These are phyloP conservation scores for Crax fasciolata DNA, from an alignment of 2,797 vertebrate genomes.

Conservation along the genomic window DNA sequence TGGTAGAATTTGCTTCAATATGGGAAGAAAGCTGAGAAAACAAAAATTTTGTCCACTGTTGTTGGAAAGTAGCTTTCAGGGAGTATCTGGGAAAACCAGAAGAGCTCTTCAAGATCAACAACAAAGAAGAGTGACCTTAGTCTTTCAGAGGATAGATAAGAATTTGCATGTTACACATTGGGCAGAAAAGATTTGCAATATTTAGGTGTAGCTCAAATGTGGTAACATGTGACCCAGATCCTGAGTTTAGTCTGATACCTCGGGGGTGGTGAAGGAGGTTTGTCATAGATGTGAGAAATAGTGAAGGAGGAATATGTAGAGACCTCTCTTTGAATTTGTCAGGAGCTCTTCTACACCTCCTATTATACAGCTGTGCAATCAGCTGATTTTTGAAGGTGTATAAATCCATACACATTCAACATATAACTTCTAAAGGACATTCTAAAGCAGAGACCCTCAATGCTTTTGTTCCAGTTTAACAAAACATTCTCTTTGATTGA, in stretches of 20 bases:
- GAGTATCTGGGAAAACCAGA: neutral
- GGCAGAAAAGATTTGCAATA: neutral
- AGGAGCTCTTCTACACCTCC: neutral
- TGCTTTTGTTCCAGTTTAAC: neutral
- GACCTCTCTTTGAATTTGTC: neutral
- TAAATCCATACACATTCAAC: neutral
- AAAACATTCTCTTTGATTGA: slow-evolving; percentile 18
- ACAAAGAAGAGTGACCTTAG: neutral
- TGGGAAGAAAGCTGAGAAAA: neutral
- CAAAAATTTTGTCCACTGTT: accelerated
- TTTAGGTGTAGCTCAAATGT: neutral
- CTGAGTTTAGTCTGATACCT: neutral
- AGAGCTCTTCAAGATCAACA: neutral
- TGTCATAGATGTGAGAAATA: neutral
- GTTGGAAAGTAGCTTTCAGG: neutral
- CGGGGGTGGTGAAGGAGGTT: accelerated
- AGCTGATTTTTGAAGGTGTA: neutral
- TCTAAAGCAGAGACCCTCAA: neutral
- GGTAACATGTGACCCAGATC: neutral
- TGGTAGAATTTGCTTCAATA: neutral
- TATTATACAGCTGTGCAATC: slow-evolving; percentile 21
- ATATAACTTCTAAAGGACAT: neutral
- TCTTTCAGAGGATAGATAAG: neutral
- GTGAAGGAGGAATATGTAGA: neutral
- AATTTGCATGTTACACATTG: neutral